Evolutionary conservation across 1,140 invertebrate species (phyloP).

Genomic region (Galendromus occidentalis): DNA sequence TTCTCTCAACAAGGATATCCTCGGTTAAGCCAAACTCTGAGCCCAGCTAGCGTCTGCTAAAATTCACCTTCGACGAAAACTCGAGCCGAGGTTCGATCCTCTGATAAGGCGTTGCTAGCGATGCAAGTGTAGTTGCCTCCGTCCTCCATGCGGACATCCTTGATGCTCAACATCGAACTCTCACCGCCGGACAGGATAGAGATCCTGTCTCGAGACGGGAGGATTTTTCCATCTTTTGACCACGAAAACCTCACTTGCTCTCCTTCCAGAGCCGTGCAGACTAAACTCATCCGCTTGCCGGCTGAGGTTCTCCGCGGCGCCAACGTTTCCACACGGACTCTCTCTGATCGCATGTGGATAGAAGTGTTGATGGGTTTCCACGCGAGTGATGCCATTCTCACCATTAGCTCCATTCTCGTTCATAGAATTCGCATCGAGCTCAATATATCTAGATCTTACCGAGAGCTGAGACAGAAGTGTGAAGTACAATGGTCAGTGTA

Average conservation of each 20-base stretch:
- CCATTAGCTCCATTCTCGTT: no score
- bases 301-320: neutral
- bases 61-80: neutral
- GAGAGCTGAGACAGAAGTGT: no score
- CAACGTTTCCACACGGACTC: neutral
- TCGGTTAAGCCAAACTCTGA: no score
- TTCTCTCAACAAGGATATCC: no score
- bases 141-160: neutral
- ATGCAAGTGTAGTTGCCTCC: neutral
- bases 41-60: no score
- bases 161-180: neutral
- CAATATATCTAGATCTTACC: no score
- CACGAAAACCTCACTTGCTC: neutral
- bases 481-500: no score
- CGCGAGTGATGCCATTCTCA: no score
- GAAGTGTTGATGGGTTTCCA: no score
- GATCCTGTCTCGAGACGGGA: neutral
- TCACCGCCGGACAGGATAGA: neutral
- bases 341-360: neutral
- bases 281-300: neutral
- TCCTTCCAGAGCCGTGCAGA: neutral
- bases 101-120: neutral
- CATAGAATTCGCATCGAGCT: no score
- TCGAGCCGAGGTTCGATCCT: neutral
- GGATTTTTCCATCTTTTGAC: neutral